phyloP scores from a whole-genome alignment of 2,888 invertebrate species.

The Conchocele bisecta region DNA sequence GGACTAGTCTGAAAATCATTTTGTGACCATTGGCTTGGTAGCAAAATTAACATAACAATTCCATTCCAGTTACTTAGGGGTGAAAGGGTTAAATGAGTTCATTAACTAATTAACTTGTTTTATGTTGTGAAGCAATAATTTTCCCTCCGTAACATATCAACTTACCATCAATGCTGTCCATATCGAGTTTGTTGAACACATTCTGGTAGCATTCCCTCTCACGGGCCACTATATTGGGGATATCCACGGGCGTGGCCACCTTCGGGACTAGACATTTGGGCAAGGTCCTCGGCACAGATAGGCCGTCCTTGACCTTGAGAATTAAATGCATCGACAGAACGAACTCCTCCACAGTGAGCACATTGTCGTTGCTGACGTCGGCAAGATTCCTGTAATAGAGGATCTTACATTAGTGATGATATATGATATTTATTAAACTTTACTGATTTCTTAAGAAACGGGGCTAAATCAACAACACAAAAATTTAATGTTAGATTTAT shows the following conservation, averaged over 20 bases:
- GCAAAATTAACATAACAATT: no score
- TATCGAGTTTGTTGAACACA: slow-evolving; percentile 70
- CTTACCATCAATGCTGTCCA: slow-evolving; percentile 67
- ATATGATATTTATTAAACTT: no score
- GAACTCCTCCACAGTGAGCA: slow-evolving; percentile 80
- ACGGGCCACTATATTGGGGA: slow-evolving; percentile 58
- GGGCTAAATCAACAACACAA: no score
- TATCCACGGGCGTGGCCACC: slow-evolving; percentile 40
- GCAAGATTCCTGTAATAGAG: slow-evolving; percentile 77
- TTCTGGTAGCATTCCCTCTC: slow-evolving; percentile 71
- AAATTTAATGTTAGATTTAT: no score
- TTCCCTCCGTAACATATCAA: not conserved
- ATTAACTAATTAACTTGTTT: no score
- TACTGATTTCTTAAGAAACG: no score
- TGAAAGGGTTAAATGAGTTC: no score
- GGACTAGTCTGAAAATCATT: no score
- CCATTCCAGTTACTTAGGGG: no score
- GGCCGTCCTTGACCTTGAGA: slow-evolving; percentile 91
- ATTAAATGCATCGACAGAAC: slow-evolving; percentile 79
- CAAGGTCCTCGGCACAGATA: slow-evolving; percentile 92
- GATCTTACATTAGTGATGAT: no score
- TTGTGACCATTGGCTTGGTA: no score
- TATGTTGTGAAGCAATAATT: no score
- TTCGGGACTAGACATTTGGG: slow-evolving; percentile 84
- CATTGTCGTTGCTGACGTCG: slow-evolving; percentile 80